Evolutionary conservation across 2,113 vertebrate genomes (phyloP).

Genomic region (Carlito syrichta): DNA sequence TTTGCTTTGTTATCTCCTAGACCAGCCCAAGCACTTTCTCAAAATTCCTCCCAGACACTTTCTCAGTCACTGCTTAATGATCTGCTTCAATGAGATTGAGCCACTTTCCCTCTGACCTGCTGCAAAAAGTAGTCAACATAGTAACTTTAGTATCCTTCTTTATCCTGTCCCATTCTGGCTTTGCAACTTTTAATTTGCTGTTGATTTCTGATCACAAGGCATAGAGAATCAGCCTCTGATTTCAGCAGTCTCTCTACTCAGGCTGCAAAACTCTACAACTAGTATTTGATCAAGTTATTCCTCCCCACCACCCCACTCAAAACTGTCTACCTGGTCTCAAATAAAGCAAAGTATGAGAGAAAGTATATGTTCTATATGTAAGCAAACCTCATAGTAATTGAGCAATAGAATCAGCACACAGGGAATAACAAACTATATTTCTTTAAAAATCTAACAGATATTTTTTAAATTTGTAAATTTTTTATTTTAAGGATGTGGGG

Average conservation of each 20-base stretch:
- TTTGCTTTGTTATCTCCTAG: neutral
- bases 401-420: neutral
- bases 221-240: neutral
- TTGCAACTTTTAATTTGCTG: neutral
- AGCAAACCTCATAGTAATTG: neutral
- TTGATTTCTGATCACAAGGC: neutral
- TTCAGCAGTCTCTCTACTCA: neutral
- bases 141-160: neutral
- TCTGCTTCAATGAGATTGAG: too few species aligned
- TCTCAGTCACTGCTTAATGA: neutral
- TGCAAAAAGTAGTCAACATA: neutral
- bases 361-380: neutral
- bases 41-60: neutral
- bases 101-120: accelerated
- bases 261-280: neutral
- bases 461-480: too few species aligned
- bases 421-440: neutral
- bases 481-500: too few species aligned
- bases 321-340: neutral
- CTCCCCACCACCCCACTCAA: accelerated
- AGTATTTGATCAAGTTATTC: neutral
- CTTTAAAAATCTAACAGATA: neutral
- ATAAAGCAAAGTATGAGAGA: neutral
- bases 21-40: neutral
- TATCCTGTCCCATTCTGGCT: accelerated